Evolutionary conservation across 1,140 invertebrate genomes (phyloP).

Genomic region (Diachasma alloeum): DNA sequence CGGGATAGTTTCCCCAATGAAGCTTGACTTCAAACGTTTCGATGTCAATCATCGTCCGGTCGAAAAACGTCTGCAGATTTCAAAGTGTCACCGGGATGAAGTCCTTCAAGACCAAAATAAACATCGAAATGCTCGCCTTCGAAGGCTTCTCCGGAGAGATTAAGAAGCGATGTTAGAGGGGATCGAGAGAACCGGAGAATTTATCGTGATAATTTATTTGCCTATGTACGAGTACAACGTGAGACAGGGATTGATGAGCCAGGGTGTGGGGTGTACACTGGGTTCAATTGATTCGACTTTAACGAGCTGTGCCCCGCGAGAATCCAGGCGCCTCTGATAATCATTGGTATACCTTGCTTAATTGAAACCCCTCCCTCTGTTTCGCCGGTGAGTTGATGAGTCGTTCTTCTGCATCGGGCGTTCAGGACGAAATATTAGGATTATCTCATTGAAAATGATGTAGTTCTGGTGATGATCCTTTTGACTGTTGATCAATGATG

Average conservation of each 20-base stretch:
- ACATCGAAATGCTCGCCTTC: background rate
- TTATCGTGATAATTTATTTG: background rate
- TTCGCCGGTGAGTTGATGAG: background rate
- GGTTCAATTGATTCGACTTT: background rate
- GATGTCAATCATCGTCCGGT: background rate
- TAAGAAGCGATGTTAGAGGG: background rate
- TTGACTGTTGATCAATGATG: background rate
- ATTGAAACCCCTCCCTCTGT: background rate
- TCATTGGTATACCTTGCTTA: constrained; percentile 5
- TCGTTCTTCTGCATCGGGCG: background rate
- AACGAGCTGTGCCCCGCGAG: background rate
- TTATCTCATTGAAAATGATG: background rate
- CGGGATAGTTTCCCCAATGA: background rate
- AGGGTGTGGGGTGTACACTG: background rate
- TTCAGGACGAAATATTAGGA: constrained; percentile 3
- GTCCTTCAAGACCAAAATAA: background rate
- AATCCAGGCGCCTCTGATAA: background rate
- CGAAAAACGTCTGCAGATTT: background rate
- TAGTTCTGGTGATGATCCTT: background rate
- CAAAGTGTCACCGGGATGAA: background rate
- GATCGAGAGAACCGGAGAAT: background rate
- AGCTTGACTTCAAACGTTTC: background rate
- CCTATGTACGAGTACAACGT: background rate
- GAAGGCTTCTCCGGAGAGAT: background rate
- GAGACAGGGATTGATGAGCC: background rate